Conservation (phyloP, 2,888 invertebrate genomes). For the Cosmia pyralina region DNA sequence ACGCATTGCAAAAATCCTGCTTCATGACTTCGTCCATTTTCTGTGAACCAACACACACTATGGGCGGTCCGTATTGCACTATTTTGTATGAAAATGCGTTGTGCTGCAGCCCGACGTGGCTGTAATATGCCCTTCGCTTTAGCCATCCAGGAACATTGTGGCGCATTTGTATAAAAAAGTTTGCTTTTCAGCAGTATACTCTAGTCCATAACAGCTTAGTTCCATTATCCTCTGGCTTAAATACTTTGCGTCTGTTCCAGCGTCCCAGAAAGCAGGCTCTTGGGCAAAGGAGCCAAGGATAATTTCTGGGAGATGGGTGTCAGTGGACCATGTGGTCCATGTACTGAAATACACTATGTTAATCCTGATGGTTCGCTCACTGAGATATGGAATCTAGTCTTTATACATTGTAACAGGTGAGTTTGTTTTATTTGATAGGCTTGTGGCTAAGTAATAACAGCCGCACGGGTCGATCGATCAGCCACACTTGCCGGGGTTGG, state of each 20-base stretch:
- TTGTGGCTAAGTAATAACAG: too few relatives aligned
- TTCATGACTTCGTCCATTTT: too few relatives aligned
- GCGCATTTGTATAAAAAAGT: too few relatives aligned
- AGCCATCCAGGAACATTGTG: too few relatives aligned
- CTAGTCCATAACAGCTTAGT: not conserved
- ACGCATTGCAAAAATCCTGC: too few relatives aligned
- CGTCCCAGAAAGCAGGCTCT: slow-evolving; percentile 92
- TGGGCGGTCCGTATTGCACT: not conserved
- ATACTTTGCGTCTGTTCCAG: slow-evolving; percentile 80
- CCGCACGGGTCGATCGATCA: too few relatives aligned
- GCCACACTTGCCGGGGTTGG: too few relatives aligned
- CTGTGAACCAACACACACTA: not conserved
- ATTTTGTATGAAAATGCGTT: not conserved
- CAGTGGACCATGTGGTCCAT: slow-evolving; percentile 98
- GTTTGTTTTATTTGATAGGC: not conserved
- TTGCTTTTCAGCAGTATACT: not conserved
- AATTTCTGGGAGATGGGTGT: slow-evolving; percentile 99
- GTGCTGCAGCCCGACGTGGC: not conserved
- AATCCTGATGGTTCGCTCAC: slow-evolving; percentile 92
- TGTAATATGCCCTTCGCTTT: not conserved
- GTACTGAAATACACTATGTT: slow-evolving; percentile 98
- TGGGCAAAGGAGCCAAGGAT: slow-evolving; percentile 94
- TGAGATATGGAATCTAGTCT: slow-evolving; percentile 99
- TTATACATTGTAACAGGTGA: slow-evolving; percentile 97
- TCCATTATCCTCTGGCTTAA: not conserved